Percentiles rank a stretch among this genome's conserved stretches.
phyloP scores from a whole-genome alignment of 2,113 vertebrate genomes.

The Procapra przewalskii region DNA sequence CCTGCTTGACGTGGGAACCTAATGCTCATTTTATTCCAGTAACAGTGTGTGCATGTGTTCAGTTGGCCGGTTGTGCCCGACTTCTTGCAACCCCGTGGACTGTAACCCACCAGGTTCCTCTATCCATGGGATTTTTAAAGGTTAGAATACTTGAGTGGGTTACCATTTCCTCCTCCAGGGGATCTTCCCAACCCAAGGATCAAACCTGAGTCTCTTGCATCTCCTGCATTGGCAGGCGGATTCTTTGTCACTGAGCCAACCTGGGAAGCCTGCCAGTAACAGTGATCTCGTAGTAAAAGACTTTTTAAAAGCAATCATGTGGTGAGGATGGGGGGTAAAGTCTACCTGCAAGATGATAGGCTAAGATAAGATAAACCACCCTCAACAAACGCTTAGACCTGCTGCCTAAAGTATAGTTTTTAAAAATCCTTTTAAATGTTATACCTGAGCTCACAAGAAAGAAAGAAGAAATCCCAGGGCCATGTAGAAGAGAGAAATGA shows the following conservation, averaged over 20 bases:
- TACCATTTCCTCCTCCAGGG: not conserved
- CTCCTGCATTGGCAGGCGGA: not conserved
- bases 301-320: not conserved
- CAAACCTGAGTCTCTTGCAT: not conserved
- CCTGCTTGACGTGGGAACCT: not conserved
- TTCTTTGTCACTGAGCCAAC: not conserved
- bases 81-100: not conserved
- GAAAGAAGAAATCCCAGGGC: not conserved
- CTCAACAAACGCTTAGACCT: not conserved
- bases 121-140: not conserved
- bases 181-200: not conserved
- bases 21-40: not conserved
- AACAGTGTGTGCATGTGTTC: not conserved
- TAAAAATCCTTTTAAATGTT: not conserved
- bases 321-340: fast-evolving
- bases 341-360: not conserved
- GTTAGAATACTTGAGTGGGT: not conserved
- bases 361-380: not conserved
- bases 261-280: not conserved
- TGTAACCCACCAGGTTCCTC: not conserved
- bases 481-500: not conserved
- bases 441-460: not conserved
- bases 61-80: fast-evolving
- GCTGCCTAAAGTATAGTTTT: not conserved
- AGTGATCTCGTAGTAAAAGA: not conserved